Evolutionary conservation across 2,113 vertebrate species (phyloP).

Genomic region (Eulacestoma nigropectus): DNA sequence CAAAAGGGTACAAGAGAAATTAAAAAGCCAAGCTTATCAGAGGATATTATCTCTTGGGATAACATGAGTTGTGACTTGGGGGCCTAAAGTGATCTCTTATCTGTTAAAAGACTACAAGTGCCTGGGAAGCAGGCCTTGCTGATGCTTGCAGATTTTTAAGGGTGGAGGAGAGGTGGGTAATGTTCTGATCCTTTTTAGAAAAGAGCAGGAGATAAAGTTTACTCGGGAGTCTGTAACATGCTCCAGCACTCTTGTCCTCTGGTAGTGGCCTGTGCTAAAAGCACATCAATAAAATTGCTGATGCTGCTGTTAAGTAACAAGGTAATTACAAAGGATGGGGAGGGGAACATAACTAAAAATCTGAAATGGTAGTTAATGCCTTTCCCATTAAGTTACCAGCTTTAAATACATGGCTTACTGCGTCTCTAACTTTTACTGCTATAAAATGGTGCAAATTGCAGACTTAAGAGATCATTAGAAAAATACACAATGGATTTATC

Average conservation of each 20-base stretch:
- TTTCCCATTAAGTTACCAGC: conserved; percentile 35
- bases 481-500: conserved; percentile 47
- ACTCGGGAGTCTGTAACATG: not conserved
- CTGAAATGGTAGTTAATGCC: conserved; percentile 16
- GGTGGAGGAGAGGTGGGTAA: not conserved
- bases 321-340: conserved; percentile 37
- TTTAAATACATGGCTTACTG: conserved; percentile 52
- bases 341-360: conserved; percentile 11
- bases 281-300: conserved; percentile 50
- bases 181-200: not conserved
- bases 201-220: conserved; percentile 5
- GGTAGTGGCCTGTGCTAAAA: conserved; percentile 41
- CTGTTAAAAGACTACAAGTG: not conserved
- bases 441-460: conserved; percentile 22
- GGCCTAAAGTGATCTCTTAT: not conserved
- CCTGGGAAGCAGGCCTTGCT: not conserved
- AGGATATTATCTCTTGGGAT: not conserved
- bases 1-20: not conserved
- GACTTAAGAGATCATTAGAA: conserved; percentile 52
- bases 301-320: conserved; percentile 45
- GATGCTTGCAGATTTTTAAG: not conserved
- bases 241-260: conserved; percentile 38
- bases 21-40: not conserved
- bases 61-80: not conserved
- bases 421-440: conserved; percentile 45